phyloP scores from a whole-genome alignment of 2,888 invertebrate genomes.

The Zhuqinia jingwanae region DNA sequence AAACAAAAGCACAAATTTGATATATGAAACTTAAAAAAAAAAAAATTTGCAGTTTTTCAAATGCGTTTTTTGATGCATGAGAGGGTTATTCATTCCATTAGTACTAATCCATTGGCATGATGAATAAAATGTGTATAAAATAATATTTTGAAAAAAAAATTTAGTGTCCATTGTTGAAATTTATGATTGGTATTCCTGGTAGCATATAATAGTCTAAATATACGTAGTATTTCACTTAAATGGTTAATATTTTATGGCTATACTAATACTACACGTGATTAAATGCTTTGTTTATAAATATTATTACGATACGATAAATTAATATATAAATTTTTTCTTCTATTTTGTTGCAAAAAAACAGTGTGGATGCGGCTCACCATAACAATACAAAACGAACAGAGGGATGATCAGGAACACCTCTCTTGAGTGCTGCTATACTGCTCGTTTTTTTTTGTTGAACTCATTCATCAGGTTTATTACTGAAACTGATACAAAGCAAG shows the following conservation, averaged over 20 bases:
- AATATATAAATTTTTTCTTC: constrained; percentile 5
- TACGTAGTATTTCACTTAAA: no score
- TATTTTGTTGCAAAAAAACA: constrained; percentile 14
- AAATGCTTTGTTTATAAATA: background rate
- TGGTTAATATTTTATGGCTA: background rate
- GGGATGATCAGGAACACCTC: constrained; percentile 48
- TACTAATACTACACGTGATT: constrained; percentile 15
- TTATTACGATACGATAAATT: background rate
- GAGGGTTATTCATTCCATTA: constrained; percentile 27
- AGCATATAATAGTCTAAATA: background rate
- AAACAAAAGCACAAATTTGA: no score
- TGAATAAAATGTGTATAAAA: background rate
- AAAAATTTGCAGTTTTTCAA: background rate
- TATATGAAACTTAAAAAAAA: no score
- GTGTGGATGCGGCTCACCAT: constrained; percentile 49
- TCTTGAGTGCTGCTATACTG: background rate
- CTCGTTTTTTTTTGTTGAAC: background rate
- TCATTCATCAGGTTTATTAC: constrained; percentile 24
- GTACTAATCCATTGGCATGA: background rate
- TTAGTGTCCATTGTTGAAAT: background rate
- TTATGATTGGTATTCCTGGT: background rate
- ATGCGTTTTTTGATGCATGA: constrained; percentile 11
- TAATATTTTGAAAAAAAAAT: background rate
- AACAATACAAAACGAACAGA: constrained; percentile 1
- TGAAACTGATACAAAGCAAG: background rate